Evolutionary conservation across 2,797 vertebrate genomes (phyloP), one percentile per base, ranked within the genome.

Genomic region (Eurystomus glaucurus): DNA sequence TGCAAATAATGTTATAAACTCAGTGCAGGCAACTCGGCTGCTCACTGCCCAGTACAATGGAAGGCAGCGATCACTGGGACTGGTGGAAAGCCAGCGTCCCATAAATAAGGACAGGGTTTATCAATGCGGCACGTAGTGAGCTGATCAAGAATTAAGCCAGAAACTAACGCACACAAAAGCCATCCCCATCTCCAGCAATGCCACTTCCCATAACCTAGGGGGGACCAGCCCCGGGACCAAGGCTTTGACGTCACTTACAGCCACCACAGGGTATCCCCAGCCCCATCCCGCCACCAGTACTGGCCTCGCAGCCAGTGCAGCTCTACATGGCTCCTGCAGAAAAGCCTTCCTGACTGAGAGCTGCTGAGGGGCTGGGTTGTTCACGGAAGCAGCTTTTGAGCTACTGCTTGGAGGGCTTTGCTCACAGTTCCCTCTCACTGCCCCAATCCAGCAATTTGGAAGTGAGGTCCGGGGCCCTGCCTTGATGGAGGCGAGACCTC

Each of bases 381-480:
- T 51, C 2, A 2, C 64, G 71, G 19, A 80, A 86, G 41, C 1
- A 4, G n/a, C 28, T 71, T 82, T 79, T 33, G 28, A 46, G 58
- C 0, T 1, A 35, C 4, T 23, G 9, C 41, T 62, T 23, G n/a
- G 55, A 55, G 22, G 29, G 11, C 7, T 88, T 70, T 43, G 48
- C 76, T 77, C 21, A 9, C 0, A 0, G 39, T 11, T 45, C 35
- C 12, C 13, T 11, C 48, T 33, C 60, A 31, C 22, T 12, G 9
- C 14, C 12, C 35, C 12, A n/a, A 10, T 17, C 35, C 70, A 81
- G 85, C 7, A 8, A 46, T 87, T 33, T 78, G 57, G 57, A 64
- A 69, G 51, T 1, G 31, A 82, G 64, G 50, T 0, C 0, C 2
- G 3, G 58, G 58, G 37, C 29, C 14, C 21, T 3, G 1, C 70